A percentile compares a stretch with the other conserved stretches of the same genome.
These are phyloP conservation scores for Geopemphigus sp. DNA, from an alignment of 1,140 invertebrate species.

Conservation along the genomic window DNA sequence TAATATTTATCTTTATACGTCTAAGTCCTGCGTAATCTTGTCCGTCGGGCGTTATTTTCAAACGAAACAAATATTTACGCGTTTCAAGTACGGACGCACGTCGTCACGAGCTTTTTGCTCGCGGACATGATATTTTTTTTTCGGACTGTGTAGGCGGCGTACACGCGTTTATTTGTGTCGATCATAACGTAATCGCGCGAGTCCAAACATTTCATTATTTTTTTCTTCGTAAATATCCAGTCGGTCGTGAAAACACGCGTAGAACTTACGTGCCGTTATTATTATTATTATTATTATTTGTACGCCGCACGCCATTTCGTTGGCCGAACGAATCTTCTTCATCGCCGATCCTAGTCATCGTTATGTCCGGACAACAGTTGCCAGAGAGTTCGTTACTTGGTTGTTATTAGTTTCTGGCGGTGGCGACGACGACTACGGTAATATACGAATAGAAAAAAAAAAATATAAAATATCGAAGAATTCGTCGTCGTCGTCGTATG, in stretches of 20 bases:
- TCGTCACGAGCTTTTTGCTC: not conserved
- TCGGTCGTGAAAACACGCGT: not conserved
- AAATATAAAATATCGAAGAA: slow-evolving; percentile 13
- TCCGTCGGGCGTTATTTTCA: not conserved
- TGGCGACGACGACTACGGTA: not conserved
- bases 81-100: not conserved
- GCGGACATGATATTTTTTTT: not conserved
- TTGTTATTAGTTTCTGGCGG: not conserved
- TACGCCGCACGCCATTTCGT: not conserved
- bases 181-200: too few species aligned
- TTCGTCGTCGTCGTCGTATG: not conserved
- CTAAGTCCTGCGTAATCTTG: not conserved
- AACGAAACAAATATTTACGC: not conserved
- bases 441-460: slow-evolving; percentile 20
- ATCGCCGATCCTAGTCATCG: not conserved
- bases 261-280: not conserved
- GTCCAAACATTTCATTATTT: too few species aligned
- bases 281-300: too few species aligned
- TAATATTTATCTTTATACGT: not conserved
- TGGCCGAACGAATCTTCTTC: not conserved
- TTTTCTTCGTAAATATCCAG: too few species aligned
- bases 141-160: too few species aligned
- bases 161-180: too few species aligned
- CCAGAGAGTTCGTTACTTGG: not conserved
- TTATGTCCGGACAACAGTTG: not conserved